Evolutionary conservation across 2,797 vertebrate species (phyloP).

Genomic region (Euphonia xanthogaster): DNA sequence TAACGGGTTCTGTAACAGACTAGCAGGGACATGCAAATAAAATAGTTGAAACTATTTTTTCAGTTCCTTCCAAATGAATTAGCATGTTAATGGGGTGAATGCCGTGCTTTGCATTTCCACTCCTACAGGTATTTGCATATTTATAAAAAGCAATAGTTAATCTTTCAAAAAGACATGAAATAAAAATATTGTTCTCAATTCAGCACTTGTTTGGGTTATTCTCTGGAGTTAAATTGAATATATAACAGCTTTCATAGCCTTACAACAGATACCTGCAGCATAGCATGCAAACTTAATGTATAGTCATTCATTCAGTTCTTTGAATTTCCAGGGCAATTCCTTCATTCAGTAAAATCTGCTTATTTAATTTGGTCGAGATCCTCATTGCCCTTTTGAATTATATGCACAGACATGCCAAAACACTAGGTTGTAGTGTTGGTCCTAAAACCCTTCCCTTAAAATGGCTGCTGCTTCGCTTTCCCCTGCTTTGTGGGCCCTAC

Average conservation of each 20-base stretch:
- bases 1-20: slow-evolving; percentile 8
- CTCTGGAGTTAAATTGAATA: background rate
- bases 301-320: background rate
- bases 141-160: background rate
- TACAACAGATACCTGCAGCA: background rate
- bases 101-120: background rate
- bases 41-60: background rate
- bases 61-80: background rate
- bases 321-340: background rate
- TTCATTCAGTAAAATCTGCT: background rate
- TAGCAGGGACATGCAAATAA: background rate
- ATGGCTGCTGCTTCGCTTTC: background rate
- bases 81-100: background rate
- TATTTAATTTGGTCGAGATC: background rate
- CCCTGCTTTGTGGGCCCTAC: background rate
- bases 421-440: background rate
- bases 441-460: background rate
- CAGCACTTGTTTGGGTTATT: background rate
- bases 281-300: background rate
- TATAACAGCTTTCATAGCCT: background rate
- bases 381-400: background rate
- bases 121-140: background rate
- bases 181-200: background rate
- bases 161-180: background rate
- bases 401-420: background rate